Percentiles rank a stretch among this genome's conserved stretches.
These are phyloP conservation scores for Melanotaenia trifasciata DNA, from an alignment of 2,797 vertebrate species.

Conservation along the genomic window DNA sequence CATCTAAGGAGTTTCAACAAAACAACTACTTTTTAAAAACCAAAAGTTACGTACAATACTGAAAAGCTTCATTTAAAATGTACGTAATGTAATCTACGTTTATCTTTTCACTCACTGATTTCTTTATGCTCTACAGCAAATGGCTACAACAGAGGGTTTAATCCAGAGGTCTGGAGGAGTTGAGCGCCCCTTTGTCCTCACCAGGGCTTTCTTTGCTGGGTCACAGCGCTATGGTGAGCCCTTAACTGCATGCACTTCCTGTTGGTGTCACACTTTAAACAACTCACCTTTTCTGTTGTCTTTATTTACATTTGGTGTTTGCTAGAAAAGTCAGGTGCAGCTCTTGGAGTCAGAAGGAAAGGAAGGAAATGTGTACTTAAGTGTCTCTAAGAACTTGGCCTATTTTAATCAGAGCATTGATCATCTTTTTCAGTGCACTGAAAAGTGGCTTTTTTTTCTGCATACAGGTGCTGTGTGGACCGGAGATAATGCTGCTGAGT, in stretches of 20 bases:
- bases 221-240: conserved; percentile 92
- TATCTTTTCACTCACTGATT: accelerated
- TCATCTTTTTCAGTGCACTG: background rate
- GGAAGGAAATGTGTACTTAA: background rate
- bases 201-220: conserved; percentile 92
- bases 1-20: background rate
- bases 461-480: conserved; percentile 93
- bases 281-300: background rate
- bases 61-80: background rate
- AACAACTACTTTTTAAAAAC: background rate
- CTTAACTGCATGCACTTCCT: background rate
- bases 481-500: conserved; percentile 94
- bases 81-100: background rate
- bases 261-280: background rate
- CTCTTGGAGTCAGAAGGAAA: background rate
- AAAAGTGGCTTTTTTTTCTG: background rate
- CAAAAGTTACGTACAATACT: background rate
- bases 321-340: background rate
- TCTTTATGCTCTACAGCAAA: conserved; percentile 82
- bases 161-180: conserved; percentile 88
- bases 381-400: too few species aligned
- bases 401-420: background rate
- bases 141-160: conserved; percentile 89
- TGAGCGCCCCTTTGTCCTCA: conserved; percentile 91
- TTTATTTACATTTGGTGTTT: conserved; percentile 15